These are phyloP conservation scores for Epinotia bilunana DNA, from an alignment of 2,888 invertebrate species.

Conservation along the genomic window DNA sequence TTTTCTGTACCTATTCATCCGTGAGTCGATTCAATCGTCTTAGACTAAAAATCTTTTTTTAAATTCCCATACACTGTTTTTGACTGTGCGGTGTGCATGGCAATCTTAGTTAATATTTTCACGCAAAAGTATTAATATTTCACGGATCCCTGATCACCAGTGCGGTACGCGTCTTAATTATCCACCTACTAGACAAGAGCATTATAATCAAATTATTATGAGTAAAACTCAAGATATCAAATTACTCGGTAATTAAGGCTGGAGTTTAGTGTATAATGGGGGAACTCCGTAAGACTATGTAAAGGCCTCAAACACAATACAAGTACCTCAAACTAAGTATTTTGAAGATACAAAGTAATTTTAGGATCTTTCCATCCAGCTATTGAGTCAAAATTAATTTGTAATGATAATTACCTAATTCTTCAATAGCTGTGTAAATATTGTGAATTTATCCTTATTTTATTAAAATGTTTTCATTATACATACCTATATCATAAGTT, in stretches of 20 bases:
- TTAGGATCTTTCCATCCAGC: not conserved
- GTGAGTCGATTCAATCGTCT: not conserved
- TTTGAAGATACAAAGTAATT: conserved; percentile 14
- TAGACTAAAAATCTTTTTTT: not conserved
- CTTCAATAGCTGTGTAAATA: not conserved
- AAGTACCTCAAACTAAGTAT: not conserved
- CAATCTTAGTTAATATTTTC: not conserved
- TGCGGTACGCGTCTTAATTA: conserved; percentile 53
- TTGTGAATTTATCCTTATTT: no score
- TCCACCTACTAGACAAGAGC: conserved; percentile 48
- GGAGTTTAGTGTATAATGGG: conserved; percentile 29
- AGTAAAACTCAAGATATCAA: conserved; percentile 49
- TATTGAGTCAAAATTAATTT: conserved; percentile 4
- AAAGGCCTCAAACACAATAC: conserved; percentile 31
- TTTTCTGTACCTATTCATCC: not conserved
- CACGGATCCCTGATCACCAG: conserved; percentile 42
- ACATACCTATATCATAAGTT: no score
- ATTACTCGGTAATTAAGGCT: conserved; percentile 51
- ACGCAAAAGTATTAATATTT: not conserved
- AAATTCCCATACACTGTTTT: not conserved
- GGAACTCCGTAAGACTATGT: conserved; percentile 46
- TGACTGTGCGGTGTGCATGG: not conserved
- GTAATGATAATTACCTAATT: not conserved
- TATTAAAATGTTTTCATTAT: no score
- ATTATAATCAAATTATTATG: conserved; percentile 57